Conservation (phyloP, 1,140 invertebrate genomes). For the Forficula auricularia region DNA sequence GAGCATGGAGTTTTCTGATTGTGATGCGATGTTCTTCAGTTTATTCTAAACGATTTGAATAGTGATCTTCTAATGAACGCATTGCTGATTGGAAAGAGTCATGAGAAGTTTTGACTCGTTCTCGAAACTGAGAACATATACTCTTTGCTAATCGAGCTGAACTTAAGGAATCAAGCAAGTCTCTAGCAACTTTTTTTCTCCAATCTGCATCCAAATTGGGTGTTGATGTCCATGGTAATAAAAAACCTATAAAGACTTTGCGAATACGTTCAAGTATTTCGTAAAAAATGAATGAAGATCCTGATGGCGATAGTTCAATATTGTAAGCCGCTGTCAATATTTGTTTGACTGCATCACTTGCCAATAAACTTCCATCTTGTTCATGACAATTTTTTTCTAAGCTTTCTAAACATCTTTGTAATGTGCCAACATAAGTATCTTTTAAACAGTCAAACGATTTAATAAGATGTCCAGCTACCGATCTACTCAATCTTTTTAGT, state of each 20-base stretch:
- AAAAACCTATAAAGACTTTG: constrained; percentile 41
- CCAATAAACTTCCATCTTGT: constrained; percentile 36
- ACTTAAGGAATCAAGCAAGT: constrained; percentile 55
- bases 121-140: constrained; percentile 56
- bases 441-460: constrained; percentile 65
- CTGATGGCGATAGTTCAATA: constrained; percentile 62
- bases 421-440: constrained; percentile 63
- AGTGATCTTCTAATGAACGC: constrained; percentile 45
- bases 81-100: constrained; percentile 49
- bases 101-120: constrained; percentile 46
- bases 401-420: constrained; percentile 50
- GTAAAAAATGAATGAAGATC: constrained; percentile 55
- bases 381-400: constrained; percentile 39
- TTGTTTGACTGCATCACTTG: constrained; percentile 62
- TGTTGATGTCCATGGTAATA: constrained; percentile 43
- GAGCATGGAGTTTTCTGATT: constrained; percentile 63
- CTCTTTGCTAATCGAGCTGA: constrained; percentile 52
- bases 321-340: constrained; percentile 58
- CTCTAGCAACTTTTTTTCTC: constrained; percentile 51
- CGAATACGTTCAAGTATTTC: constrained; percentile 60
- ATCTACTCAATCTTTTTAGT: constrained; percentile 50
- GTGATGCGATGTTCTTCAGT: constrained; percentile 64
- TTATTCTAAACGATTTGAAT: constrained; percentile 53
- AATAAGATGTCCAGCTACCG: constrained; percentile 62
- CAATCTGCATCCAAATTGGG: constrained; percentile 47